Evolutionary conservation across 2,888 invertebrate genomes (phyloP).

Genomic region (Electrophaes corylata): DNA sequence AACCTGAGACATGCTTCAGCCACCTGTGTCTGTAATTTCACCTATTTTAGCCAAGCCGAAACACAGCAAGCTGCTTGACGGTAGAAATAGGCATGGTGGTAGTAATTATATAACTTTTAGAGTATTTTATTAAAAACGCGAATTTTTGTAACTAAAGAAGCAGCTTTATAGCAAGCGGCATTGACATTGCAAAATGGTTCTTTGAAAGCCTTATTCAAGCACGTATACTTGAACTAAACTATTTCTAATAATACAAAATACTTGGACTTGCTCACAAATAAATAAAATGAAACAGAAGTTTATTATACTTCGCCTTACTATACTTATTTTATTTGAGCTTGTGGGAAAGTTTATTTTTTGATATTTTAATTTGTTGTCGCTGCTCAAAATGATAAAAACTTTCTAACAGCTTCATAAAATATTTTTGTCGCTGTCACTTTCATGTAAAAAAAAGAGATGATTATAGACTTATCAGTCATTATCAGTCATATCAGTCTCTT

Average conservation of each 20-base stretch:
- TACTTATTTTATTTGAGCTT: not conserved
- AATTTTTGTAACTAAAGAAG: constrained; percentile 24
- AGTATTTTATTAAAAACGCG: not conserved
- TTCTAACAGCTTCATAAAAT: no score
- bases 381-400: no score
- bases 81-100: no score
- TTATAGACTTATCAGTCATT: no score
- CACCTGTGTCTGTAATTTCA: no score
- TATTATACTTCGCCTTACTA: not conserved
- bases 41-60: no score
- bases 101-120: not conserved
- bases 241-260: constrained; percentile 50
- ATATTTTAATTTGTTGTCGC: no score
- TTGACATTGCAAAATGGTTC: constrained; percentile 63
- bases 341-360: not conserved
- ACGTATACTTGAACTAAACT: constrained; percentile 48
- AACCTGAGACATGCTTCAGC: no score
- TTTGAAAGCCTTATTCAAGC: constrained; percentile 66
- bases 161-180: constrained; percentile 46
- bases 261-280: constrained; percentile 21
- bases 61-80: no score
- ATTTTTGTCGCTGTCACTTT: no score
- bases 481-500: no score
- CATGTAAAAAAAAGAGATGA: no score
- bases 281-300: constrained; percentile 18